These are phyloP conservation scores for Danaus chrysippus DNA, from an alignment of 2,888 invertebrate genomes.

Conservation along the genomic window DNA sequence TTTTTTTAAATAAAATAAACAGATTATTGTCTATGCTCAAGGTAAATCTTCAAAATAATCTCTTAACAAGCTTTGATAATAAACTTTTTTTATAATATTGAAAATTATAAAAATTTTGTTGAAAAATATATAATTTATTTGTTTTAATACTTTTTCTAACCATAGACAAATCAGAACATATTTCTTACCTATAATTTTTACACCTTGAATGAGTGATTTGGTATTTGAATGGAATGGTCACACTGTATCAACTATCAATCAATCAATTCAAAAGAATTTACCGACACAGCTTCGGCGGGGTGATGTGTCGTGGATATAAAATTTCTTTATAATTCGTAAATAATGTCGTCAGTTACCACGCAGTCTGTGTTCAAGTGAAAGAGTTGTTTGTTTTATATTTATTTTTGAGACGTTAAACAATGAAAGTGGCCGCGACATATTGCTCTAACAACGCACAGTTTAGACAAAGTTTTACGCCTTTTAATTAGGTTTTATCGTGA, in stretches of 20 bases:
- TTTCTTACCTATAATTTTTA: conserved; percentile 25
- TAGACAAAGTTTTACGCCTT: conserved; percentile 46
- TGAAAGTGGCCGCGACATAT: conserved; percentile 47
- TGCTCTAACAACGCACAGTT: conserved; percentile 44
- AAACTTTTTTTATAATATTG: no score
- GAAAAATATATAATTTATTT: no score
- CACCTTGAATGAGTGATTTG: conserved; percentile 19
- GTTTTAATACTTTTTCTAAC: conserved; percentile 7
- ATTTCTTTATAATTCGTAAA: conserved; percentile 13
- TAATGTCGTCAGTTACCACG: background rate
- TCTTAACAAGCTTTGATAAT: no score
- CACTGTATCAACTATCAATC: conserved; percentile 42
- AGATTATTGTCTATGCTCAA: no score
- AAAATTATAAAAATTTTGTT: no score
- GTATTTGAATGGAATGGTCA: conserved; percentile 26
- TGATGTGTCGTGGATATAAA: conserved; percentile 24
- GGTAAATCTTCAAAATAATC: no score
- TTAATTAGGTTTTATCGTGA: conserved; percentile 51
- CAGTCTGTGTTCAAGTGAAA: conserved; percentile 18
- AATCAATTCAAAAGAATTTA: conserved; percentile 54
- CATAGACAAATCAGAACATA: background rate
- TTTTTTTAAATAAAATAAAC: no score
- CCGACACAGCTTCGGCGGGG: conserved; percentile 45
- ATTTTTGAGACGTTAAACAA: conserved; percentile 41
- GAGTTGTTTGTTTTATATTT: conserved; percentile 12